Evolutionary conservation across 2,888 invertebrate species (phyloP).

Genomic region (Litoditis marina): DNA sequence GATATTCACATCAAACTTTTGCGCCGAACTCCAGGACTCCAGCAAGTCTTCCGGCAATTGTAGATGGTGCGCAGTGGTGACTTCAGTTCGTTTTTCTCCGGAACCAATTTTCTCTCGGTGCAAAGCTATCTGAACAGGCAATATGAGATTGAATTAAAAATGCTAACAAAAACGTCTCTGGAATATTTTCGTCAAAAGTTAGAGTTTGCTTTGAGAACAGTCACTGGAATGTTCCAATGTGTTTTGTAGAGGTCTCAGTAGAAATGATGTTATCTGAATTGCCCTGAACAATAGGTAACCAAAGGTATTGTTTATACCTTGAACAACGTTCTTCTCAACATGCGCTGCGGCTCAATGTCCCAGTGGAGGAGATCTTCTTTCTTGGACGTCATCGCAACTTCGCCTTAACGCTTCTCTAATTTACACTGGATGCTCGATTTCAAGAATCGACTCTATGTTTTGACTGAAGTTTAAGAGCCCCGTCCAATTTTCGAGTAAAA

Average conservation of each 20-base stretch:
- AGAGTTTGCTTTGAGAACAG: too few relatives aligned
- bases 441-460: too few relatives aligned
- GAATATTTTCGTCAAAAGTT: too few relatives aligned
- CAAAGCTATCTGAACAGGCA: slow-evolving; percentile 18
- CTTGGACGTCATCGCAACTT: slow-evolving; percentile 31
- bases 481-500: too few relatives aligned
- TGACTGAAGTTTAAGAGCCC: too few relatives aligned
- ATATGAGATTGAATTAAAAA: too few relatives aligned
- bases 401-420: slow-evolving; percentile 15
- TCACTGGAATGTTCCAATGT: too few relatives aligned
- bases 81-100: slow-evolving; percentile 22
- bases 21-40: slow-evolving; percentile 52
- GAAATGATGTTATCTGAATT: too few relatives aligned
- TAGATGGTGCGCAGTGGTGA: slow-evolving; percentile 38
- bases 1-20: slow-evolving; percentile 54
- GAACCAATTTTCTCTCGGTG: slow-evolving; percentile 34
- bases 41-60: slow-evolving; percentile 45
- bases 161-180: too few relatives aligned
- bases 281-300: too few relatives aligned
- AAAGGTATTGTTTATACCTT: slow-evolving; percentile 39
- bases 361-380: slow-evolving; percentile 43
- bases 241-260: too few relatives aligned
- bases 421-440: neutral
- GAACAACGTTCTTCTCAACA: slow-evolving; percentile 32
- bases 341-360: slow-evolving; percentile 33